Base-by-base conservation (phyloP, 2,797 vertebrate species). In the Gouania willdenowi region DNA sequence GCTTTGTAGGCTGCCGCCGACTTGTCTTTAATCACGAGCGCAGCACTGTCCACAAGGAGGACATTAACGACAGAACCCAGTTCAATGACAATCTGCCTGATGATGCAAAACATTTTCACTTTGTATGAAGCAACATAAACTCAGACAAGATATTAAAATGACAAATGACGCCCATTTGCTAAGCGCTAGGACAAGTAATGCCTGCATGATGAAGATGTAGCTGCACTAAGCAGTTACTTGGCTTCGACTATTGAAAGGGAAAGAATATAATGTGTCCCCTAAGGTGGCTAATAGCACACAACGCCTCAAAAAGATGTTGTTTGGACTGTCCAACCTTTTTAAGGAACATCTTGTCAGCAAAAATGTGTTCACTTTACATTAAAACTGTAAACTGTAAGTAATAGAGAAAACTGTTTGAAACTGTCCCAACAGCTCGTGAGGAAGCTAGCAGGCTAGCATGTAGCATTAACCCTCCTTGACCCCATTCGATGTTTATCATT, bases 11-110 rank as follows among this genome's bases (percentile, higher is more conserved):
- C 55, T 63, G 37, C 32, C 47, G 50, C 27, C 66, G 77, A 67
- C 77, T 74, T 29, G 52, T 41, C 55, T 45, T 82, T 74, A 66
- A 71, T 82, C 75, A 78, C 68, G 68, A 64, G 66, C 60, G 41
- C 66, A 62, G 71, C 66, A 56, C 55, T 47, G 64, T 57, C 53
- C 32, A 35, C 33, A 32, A 57, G 66, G 58, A 78, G 75, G 76
- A 78, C 70, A 47, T 37, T 39, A 41, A 41, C 29, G 37, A 38
- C 42, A 42, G n/a, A n/a, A 12, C 33, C 49, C 41, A 25, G 36
- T 39, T 65, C 43, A 60, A 7, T 18, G 46, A 16, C 34, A 40
- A 19, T 66, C 45, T 10, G 6, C 2, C 5, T 28, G 24, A 33
- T 29, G 17, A 50, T 61, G 26, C 21, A 22, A 43, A 55, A 41